These are phyloP conservation scores for Ophiothrix spiculata DNA, from an alignment of 35 echinoderm and acorn worm species.

Conservation along the genomic window DNA sequence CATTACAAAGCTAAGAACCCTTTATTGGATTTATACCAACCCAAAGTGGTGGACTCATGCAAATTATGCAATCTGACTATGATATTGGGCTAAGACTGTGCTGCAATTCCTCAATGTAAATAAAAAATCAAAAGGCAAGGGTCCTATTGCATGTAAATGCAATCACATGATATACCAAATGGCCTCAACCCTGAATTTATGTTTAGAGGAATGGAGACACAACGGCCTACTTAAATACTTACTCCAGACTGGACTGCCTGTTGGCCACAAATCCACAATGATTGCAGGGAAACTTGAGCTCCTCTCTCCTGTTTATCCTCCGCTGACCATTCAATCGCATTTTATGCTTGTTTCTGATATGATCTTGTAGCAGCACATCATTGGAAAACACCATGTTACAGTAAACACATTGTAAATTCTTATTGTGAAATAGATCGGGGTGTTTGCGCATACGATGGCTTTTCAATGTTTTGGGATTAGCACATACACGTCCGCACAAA, in stretches of 20 bases:
- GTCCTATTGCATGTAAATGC: no score
- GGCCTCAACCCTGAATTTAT: no score
- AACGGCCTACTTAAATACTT: no score
- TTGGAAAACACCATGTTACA: constrained; percentile 78
- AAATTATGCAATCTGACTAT: no score
- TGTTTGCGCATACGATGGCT: constrained; percentile 66
- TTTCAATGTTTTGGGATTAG: constrained; percentile 75
- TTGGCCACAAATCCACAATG: constrained; percentile 70
- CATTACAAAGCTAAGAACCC: no score
- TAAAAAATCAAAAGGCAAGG: no score
- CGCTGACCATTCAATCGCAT: constrained; percentile 55
- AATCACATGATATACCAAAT: no score
- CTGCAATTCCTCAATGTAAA: no score
- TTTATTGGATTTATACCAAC: no score
- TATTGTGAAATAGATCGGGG: constrained; percentile 62
- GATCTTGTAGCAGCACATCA: constrained; percentile 81
- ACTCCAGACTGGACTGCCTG: constrained; percentile 63
- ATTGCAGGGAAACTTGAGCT: constrained; percentile 56
- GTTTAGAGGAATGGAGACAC: no score
- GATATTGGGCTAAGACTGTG: no score
- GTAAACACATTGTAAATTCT: constrained; percentile 54
- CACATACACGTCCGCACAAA: constrained; percentile 67
- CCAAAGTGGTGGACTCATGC: no score
- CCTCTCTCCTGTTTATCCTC: constrained; percentile 29
- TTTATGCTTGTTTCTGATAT: constrained; percentile 70